Percentiles rank a stretch among this genome's conserved stretches.
These are phyloP conservation scores for Sitophilus oryzae DNA, from an alignment of 1,140 invertebrate genomes.

Conservation along the genomic window DNA sequence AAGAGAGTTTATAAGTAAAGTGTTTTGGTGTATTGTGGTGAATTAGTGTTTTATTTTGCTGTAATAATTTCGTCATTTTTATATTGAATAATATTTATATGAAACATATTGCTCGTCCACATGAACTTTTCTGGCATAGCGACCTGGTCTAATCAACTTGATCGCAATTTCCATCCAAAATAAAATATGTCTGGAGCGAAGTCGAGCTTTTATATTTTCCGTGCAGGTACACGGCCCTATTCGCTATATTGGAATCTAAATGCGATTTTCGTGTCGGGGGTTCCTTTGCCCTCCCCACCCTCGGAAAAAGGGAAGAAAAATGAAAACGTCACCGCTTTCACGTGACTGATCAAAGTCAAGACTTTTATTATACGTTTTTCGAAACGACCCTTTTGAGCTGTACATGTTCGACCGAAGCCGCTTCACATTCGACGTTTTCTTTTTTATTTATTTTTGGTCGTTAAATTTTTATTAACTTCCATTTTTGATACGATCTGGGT, in stretches of 20 bases:
- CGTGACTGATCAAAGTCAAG: not conserved
- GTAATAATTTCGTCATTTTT: too few relatives aligned
- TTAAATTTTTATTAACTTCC: not conserved
- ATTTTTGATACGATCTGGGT: too few relatives aligned
- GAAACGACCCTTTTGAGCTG: not conserved
- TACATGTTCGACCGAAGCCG: not conserved
- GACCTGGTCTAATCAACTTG: not conserved
- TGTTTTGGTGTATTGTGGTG: too few relatives aligned
- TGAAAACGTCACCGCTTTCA: not conserved
- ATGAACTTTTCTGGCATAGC: not conserved
- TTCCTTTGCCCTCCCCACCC: not conserved
- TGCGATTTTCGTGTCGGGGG: not conserved
- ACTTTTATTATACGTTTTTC: not conserved
- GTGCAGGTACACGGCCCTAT: not conserved
- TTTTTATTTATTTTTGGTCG: not conserved
- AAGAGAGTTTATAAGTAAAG: too few relatives aligned
- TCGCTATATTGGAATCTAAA: not conserved
- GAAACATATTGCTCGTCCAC: not conserved
- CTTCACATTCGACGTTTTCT: not conserved
- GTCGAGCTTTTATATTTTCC: not conserved
- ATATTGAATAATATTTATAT: not conserved
- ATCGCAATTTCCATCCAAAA: not conserved
- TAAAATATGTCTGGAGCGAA: not conserved
- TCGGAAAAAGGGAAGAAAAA: not conserved
- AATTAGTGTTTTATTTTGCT: too few relatives aligned